A percentile compares a stretch with the other conserved stretches of the same genome.
phyloP scores from a whole-genome alignment of 2,888 invertebrate species.

The Polyommatus iphigenia region DNA sequence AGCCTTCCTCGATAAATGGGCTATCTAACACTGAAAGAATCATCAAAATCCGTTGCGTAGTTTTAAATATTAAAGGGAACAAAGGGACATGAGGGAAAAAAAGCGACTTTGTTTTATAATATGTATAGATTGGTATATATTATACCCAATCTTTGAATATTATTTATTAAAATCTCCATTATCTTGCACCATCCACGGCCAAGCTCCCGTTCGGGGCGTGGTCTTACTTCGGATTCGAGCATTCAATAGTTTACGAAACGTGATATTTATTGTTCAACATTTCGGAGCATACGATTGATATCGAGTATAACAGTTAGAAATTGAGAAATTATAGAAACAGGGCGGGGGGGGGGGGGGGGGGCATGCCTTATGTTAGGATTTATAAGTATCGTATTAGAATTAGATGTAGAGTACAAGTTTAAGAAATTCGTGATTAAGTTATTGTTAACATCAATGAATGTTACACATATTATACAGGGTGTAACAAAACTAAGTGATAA shows the following conservation, averaged over 20 bases:
- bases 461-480: too few relatives aligned
- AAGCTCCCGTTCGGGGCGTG: conserved; percentile 48
- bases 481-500: too few relatives aligned
- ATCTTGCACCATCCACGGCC: neutral
- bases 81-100: too few relatives aligned
- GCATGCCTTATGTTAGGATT: neutral
- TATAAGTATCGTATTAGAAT: neutral
- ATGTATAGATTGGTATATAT: too few relatives aligned
- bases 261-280: conserved; percentile 22
- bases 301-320: neutral
- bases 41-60: too few relatives aligned
- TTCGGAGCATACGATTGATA: neutral
- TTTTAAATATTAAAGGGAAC: too few relatives aligned
- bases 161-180: neutral
- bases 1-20: too few relatives aligned
- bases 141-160: neutral
- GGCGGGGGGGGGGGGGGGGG: neutral
- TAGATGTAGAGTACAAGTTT: neutral
- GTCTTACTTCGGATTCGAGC: conserved; percentile 51
- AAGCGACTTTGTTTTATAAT: too few relatives aligned
- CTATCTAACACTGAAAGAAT: too few relatives aligned
- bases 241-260: conserved; percentile 48
- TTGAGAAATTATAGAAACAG: neutral
- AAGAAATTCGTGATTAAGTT: too few relatives aligned
- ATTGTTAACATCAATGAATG: too few relatives aligned